A percentile compares a stretch with the other conserved stretches of the same genome.
Conservation (phyloP, 1,140 invertebrate species). For the Eriosoma lanigerum region DNA sequence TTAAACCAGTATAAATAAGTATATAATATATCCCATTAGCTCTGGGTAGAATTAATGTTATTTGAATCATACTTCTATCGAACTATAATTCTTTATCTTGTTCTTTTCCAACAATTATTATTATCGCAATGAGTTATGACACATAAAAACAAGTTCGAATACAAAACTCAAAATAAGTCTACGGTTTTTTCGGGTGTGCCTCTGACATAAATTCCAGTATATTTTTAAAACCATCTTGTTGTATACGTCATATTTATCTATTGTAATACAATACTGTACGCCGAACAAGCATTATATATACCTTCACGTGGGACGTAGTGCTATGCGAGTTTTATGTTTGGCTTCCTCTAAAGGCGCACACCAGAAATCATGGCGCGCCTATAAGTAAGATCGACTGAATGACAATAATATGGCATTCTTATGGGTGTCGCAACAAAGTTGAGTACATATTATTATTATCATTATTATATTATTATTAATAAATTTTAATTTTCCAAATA, state of each 20-base stretch:
- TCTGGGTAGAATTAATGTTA: no score
- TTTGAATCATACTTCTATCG: no score
- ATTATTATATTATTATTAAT: no score
- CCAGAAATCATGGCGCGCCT: slow-evolving; percentile 17
- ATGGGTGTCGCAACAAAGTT: neutral
- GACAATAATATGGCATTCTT: slow-evolving; percentile 3
- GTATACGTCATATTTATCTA: neutral
- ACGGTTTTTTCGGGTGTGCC: neutral
- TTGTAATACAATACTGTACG: neutral
- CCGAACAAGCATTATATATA: neutral
- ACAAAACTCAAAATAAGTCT: neutral
- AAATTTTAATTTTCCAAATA: no score
- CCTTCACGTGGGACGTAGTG: neutral
- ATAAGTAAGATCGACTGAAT: neutral
- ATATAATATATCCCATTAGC: no score
- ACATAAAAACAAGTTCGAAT: neutral
- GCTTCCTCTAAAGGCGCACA: neutral
- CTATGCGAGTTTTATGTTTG: neutral
- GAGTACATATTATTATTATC: neutral
- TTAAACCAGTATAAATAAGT: no score
- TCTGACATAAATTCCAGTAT: neutral
- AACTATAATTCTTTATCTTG: no score
- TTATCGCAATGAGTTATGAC: neutral
- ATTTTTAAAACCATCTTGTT: neutral
- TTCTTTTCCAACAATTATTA: neutral